A percentile compares a stretch with the other conserved stretches of the same genome.
phyloP scores from a whole-genome alignment of 2,797 vertebrate species.

The Alosa sapidissima region DNA sequence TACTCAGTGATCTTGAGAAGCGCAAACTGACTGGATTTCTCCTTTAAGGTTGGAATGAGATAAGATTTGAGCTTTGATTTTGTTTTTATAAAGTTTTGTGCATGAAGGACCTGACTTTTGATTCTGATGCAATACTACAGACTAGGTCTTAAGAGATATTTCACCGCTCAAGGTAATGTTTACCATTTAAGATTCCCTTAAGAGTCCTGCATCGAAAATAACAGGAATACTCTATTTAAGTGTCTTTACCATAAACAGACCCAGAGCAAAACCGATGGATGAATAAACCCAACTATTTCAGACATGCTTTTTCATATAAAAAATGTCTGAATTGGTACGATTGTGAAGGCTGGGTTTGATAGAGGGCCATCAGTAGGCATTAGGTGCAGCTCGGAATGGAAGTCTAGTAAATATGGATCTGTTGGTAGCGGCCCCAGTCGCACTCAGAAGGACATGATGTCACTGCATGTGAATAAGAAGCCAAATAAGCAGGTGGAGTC shows the following conservation, averaged over 20 bases:
- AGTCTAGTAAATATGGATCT: constrained; percentile 22
- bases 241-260: background rate
- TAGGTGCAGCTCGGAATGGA: background rate
- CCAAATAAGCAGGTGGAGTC: background rate
- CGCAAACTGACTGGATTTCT: background rate
- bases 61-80: background rate
- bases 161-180: background rate
- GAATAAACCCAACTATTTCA: background rate
- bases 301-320: background rate
- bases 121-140: background rate
- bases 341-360: background rate
- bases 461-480: constrained; percentile 11
- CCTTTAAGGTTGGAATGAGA: background rate
- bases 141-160: background rate
- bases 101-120: background rate
- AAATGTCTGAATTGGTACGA: background rate
- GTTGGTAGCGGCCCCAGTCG: background rate
- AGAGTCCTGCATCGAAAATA: background rate
- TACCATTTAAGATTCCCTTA: background rate
- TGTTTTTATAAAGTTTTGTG: background rate
- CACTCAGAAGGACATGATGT: background rate
- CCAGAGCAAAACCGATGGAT: background rate
- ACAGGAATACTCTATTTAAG: background rate
- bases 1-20: no score
- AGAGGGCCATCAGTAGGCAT: background rate